phyloP scores from a whole-genome alignment of 2,113 vertebrate species.

The Alligator mississippiensis region DNA sequence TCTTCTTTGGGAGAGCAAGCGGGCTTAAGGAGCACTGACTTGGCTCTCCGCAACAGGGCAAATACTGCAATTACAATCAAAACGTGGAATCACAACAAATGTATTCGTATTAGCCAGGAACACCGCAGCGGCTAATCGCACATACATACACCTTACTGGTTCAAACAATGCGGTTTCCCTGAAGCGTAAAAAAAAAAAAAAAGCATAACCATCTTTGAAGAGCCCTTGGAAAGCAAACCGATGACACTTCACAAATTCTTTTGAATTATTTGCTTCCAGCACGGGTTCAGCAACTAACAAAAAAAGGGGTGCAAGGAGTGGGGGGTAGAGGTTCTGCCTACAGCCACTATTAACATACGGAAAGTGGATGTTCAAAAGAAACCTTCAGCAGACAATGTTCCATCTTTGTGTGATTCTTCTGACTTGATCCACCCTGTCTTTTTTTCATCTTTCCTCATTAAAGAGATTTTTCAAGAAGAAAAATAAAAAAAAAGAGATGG shows the following conservation, averaged over 20 bases:
- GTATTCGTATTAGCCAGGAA: no score
- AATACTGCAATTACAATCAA: background rate
- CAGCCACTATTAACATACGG: slow-evolving; percentile 49
- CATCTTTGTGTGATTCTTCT: slow-evolving; percentile 64
- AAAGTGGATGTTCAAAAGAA: slow-evolving; percentile 60
- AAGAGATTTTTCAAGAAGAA: slow-evolving; percentile 45
- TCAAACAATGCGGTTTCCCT: rapidly evolving
- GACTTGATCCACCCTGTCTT: slow-evolving; percentile 57
- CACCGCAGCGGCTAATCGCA: rapidly evolving
- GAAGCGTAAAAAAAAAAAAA: background rate
- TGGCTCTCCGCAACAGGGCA: background rate
- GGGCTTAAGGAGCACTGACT: rapidly evolving
- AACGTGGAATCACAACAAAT: rapidly evolving
- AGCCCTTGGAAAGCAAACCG: background rate
- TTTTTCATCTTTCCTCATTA: slow-evolving; percentile 69
- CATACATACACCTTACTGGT: rapidly evolving
- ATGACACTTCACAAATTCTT: background rate
- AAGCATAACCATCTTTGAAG: rapidly evolving
- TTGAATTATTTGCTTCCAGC: slow-evolving; percentile 29
- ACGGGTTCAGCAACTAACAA: slow-evolving; percentile 30
- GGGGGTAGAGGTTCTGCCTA: slow-evolving; percentile 40
- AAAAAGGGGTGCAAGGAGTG: slow-evolving; percentile 29
- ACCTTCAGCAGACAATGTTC: slow-evolving; percentile 60
- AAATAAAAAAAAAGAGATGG: background rate
- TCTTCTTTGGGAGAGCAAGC: background rate